phyloP scores from a whole-genome alignment of 2,113 vertebrate species.

The Syngnathus floridae region DNA sequence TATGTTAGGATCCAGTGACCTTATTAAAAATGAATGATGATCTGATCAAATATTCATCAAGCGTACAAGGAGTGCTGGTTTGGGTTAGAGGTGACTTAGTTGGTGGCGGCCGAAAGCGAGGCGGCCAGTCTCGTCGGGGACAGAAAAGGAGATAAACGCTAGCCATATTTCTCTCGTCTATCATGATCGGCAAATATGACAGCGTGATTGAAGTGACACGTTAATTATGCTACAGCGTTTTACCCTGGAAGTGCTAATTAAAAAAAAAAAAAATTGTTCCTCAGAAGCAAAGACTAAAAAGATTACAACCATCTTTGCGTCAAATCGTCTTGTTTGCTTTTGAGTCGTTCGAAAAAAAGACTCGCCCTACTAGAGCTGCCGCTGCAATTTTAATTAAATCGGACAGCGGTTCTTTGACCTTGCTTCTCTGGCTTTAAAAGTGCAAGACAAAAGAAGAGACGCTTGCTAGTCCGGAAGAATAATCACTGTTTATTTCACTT shows the following conservation, averaged over 20 bases:
- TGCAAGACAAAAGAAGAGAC: neutral
- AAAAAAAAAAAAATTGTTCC: slow-evolving; percentile 34
- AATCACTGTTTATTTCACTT: slow-evolving; percentile 40
- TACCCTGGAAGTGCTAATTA: slow-evolving; percentile 41
- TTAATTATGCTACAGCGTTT: slow-evolving; percentile 34
- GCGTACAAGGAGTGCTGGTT: slow-evolving; percentile 16
- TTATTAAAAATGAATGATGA: slow-evolving; percentile 57
- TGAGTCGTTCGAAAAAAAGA: too few relatives aligned
- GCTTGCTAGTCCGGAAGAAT: slow-evolving; percentile 12
- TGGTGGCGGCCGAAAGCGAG: slow-evolving; percentile 15
- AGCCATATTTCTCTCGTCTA: slow-evolving; percentile 16
- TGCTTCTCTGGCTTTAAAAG: slow-evolving; percentile 38
- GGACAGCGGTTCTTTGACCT: slow-evolving; percentile 40
- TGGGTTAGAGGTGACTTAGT: slow-evolving; percentile 9
- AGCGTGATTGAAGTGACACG: slow-evolving; percentile 13
- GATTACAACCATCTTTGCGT: slow-evolving; percentile 25
- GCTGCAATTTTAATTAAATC: slow-evolving; percentile 47
- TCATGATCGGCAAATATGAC: slow-evolving; percentile 18
- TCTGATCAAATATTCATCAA: slow-evolving; percentile 61
- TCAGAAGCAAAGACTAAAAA: neutral
- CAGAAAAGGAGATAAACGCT: neutral
- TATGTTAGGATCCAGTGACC: slow-evolving; percentile 37
- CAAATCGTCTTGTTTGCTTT: slow-evolving; percentile 20
- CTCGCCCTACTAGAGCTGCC: too few relatives aligned
- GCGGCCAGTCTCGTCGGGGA: slow-evolving; percentile 7